Base-by-base conservation (phyloP, 2,797 vertebrate genomes). In the Centroberyx gerrardi region DNA sequence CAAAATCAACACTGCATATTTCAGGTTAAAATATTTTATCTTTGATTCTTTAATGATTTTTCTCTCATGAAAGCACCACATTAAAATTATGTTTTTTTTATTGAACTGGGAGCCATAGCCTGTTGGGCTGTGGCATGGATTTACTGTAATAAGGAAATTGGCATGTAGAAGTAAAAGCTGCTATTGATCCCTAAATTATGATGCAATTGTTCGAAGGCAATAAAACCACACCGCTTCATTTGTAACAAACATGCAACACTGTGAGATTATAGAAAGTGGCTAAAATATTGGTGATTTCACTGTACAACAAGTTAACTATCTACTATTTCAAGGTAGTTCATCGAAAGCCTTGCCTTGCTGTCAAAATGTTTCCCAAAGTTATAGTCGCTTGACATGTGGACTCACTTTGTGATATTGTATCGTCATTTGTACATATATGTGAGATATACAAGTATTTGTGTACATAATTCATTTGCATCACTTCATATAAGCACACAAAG, bases 371-470 rank as follows among this genome's bases (percentile, higher is more conserved):
- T 83, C 58, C 62, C 77, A 83, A 84, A 89, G 71, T 67, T 74
- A 44, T 62, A 64, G 53, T 73, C 84, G 55, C 69, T 82, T 86
- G 74, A 88, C 61, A 69, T 68, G 54, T 85, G 51, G 74, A 83
- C 82, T 91, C 67, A 62, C 62, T 58, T 81, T 83, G 81, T 82
- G 83, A 84, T 86, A 85, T 74, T 85, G 71, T 90, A 86, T 81
- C 89, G 83, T 88, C 81, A 85, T 90, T 65, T 95, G 90, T 95
- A 94, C 87, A 93, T 94, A 95, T 87, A 90, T 95, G 94, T 94
- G 87, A 87, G 79, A 86, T 85, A 92, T 78, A 83, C 18, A 53
- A 89, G 88, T 90, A 85, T 94, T 91, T 92, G 92, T 91, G 90
- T 94, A 88, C 93, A 89, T 84, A 90, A 92, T 88, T 80, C 81